Percentiles rank a stretch among this genome's conserved stretches.
phyloP scores from a whole-genome alignment of 2,888 invertebrate species.

The Agrilus biguttatus region DNA sequence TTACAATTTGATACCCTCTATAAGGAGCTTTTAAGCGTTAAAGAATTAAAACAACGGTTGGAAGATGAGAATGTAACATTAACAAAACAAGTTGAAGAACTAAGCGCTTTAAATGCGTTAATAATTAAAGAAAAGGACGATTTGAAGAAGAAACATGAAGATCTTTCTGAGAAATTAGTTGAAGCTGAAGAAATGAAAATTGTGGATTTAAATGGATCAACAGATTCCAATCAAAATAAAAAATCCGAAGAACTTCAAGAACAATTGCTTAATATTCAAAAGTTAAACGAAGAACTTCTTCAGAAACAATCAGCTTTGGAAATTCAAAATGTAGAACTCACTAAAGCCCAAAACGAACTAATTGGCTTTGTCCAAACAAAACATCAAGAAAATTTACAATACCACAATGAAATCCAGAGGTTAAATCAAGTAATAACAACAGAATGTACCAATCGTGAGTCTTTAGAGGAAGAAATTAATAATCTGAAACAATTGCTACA shows the following conservation, averaged over 20 bases:
- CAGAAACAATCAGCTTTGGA: slow-evolving; percentile 12
- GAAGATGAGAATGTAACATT: slow-evolving; percentile 12
- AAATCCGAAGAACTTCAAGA: background rate
- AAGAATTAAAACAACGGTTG: slow-evolving; percentile 15
- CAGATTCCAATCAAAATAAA: background rate
- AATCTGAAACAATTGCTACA: slow-evolving; percentile 5
- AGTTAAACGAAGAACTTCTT: slow-evolving; percentile 3
- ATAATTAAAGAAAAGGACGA: slow-evolving; percentile 10
- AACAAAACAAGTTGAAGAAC: background rate
- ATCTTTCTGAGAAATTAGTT: slow-evolving; percentile 1
- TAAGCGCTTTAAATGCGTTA: background rate
- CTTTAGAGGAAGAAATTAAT: slow-evolving; percentile 16
- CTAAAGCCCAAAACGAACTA: slow-evolving; percentile 52
- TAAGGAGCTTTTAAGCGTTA: slow-evolving; percentile 17
- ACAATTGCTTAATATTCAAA: background rate
- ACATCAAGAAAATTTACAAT: slow-evolving; percentile 72
- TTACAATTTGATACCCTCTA: slow-evolving; percentile 21
- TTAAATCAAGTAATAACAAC: slow-evolving; percentile 43
- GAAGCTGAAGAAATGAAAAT: slow-evolving; percentile 18
- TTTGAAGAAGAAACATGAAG: slow-evolving; percentile 25
- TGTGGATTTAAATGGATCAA: slow-evolving; percentile 1
- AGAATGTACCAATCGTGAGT: slow-evolving; percentile 36
- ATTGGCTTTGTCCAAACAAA: slow-evolving; percentile 61
- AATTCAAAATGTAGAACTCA: slow-evolving; percentile 24
- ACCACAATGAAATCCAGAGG: slow-evolving; percentile 74